Evolutionary conservation across 2,797 vertebrate genomes (phyloP), one percentile per base, ranked within the genome.

Genomic region (Sylvilagus floridanus): DNA sequence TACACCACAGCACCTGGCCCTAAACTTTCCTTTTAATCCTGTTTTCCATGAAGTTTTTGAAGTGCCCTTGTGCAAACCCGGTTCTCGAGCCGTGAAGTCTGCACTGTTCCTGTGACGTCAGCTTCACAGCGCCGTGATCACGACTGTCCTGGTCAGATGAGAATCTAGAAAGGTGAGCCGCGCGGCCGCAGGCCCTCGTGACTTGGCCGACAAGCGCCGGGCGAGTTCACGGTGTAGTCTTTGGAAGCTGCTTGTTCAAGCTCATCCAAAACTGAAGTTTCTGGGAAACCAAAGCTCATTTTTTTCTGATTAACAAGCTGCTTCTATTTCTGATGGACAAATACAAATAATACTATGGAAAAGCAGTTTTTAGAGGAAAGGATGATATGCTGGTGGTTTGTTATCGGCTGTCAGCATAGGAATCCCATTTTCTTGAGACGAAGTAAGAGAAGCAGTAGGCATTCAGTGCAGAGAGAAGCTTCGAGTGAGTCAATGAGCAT

Each of bases 161-260:
- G 35, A 66, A 22, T 65, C 71, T 47, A 7, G 65, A 52, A 81
- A 84, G 62, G 57, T 0, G 12, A 62, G 30, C 2, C 30, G n/a
- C 65, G 47, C 11, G 13, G 16, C 1, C n/a, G 79, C 60, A 72
- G 22, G 32, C 2, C 57, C 13, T 0, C 0, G 9, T 14, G 63
- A 13, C 16, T 2, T 32, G 57, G 69, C 24, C 32, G 5, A 2
- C 1, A 4, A 37, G 63, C 17, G 16, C 3, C 2, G 13, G 82
- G 35, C 12, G 0, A 24, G n/a, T 28, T 82, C 19, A 1, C 2
- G 0, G 22, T 90, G 24, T 2, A 19, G 75, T 16, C 5, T 62
- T 42, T 63, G 28, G 60, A 92, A 63, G 60, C 60, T 14, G 26
- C 21, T 57, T 19, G 7, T 76, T 93, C 47, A 57, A 84, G 81